Evolutionary conservation across 2,888 invertebrate species (phyloP), one percentile per base, ranked within the genome.

Genomic region (Pterostichus madidus): DNA sequence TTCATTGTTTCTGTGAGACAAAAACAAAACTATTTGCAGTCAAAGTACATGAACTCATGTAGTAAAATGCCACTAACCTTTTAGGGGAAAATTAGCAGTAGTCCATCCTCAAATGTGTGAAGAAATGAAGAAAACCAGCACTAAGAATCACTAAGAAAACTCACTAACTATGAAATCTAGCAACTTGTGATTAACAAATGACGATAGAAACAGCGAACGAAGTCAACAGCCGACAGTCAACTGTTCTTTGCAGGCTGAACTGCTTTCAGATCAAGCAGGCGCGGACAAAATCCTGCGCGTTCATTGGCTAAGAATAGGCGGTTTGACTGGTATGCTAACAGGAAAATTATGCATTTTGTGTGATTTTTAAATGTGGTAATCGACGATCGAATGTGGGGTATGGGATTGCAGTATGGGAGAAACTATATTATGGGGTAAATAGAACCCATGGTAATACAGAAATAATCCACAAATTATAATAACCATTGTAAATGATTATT

Each of bases 161-260:
- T 13, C 52, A 52, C 52, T 13, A 52, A 52, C 13, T n/a, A 52
- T 8, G 13, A 11, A 11, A 39, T 39, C 8, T 39, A 39, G 39
- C 46, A 46, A 46, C 11, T 46, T 46, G 10, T 46, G 46, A 46
- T 24, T 24, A 24, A 46, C 46, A 46, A 46, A 46, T 52, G n/a
- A 52, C 13, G n/a, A 13, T 52, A 11, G 52, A n/a, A 13, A 13
- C 52, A 52, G 52, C 39, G 39, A 39, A 52, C 52, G 39, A 52
- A 52, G 52, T 52, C 52, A 52, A 52, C 52, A 52, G 52, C 52
- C 52, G 52, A 52, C 13, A 52, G 52, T 52, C 52, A 52, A 52
- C 52, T 52, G 52, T 52, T 52, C 52, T 52, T 52, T 52, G 52
- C 52, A 52, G 52, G n/a, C n/a, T 10, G 39, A 10, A 13, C 13